Evolutionary conservation across 2,888 invertebrate genomes (phyloP).

Genomic region (Cancer borealis): DNA sequence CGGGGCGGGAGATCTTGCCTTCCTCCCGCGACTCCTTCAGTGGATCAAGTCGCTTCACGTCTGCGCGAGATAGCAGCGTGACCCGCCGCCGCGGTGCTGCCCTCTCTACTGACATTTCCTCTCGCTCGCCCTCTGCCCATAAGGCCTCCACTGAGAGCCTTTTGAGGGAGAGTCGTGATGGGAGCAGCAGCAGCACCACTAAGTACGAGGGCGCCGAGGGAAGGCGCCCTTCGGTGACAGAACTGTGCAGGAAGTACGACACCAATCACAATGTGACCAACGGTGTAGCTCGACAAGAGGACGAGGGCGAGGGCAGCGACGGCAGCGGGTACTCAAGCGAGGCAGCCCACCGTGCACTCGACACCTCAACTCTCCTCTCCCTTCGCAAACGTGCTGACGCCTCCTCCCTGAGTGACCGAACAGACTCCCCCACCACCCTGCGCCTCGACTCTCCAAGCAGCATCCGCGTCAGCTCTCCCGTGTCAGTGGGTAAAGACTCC

Average conservation of each 20-base stretch:
- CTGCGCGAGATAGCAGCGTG: slow-evolving; percentile 42
- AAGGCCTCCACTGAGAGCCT: slow-evolving; percentile 49
- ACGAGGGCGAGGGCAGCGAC: slow-evolving; percentile 66
- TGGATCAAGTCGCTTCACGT: slow-evolving; percentile 10
- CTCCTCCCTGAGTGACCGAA: slow-evolving; percentile 38
- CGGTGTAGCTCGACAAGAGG: slow-evolving; percentile 62
- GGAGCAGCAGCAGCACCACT: slow-evolving; percentile 54
- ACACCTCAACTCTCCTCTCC: slow-evolving; percentile 9
- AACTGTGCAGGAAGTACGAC: slow-evolving; percentile 73
- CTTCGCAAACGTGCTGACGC: slow-evolving; percentile 52
- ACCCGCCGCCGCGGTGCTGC: slow-evolving; percentile 42
- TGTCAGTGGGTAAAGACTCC: slow-evolving; percentile 42
- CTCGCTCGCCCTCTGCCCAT: slow-evolving; percentile 54
- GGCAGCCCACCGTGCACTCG: neutral
- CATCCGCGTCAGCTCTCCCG: slow-evolving; percentile 56
- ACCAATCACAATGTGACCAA: slow-evolving; percentile 72
- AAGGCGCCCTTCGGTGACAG: slow-evolving; percentile 68
- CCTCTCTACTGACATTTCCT: neutral
- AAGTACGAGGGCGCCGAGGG: slow-evolving; percentile 54
- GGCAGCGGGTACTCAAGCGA: slow-evolving; percentile 63
- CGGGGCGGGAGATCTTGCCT: slow-evolving; percentile 57
- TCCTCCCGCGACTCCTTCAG: neutral
- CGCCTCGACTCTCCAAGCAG: slow-evolving; percentile 51
- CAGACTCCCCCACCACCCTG: slow-evolving; percentile 54
- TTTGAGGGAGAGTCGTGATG: slow-evolving; percentile 43